Percentiles rank a stretch among this genome's conserved stretches.
These are phyloP conservation scores for Sitophilus oryzae DNA, from an alignment of 1,140 invertebrate species.

Conservation along the genomic window DNA sequence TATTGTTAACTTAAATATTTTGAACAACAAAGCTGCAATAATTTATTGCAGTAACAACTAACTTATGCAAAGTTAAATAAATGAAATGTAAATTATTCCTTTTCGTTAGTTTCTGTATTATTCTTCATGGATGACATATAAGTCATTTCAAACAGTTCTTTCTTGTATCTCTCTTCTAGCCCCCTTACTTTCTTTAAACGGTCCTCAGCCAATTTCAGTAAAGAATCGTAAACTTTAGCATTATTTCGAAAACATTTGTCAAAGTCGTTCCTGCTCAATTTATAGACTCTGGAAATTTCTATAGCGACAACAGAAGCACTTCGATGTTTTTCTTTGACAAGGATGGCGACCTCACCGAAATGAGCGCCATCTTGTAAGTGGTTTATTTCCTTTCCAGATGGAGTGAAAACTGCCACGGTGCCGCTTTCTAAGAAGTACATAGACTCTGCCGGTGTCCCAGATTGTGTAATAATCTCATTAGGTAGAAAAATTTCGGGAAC, in stretches of 20 bases:
- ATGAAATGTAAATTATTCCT: too few relatives aligned
- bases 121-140: too few relatives aligned
- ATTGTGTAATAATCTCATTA: slow-evolving; percentile 46
- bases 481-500: slow-evolving; percentile 34
- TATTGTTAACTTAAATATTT: too few relatives aligned
- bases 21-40: too few relatives aligned
- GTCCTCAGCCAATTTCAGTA: slow-evolving; percentile 29
- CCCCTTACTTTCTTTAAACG: slow-evolving; percentile 24
- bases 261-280: slow-evolving; percentile 47
- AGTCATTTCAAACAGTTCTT: slow-evolving; percentile 21
- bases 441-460: slow-evolving; percentile 51
- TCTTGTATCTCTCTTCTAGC: slow-evolving; percentile 32
- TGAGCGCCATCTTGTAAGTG: slow-evolving; percentile 39
- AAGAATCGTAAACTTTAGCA: slow-evolving; percentile 21
- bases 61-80: too few relatives aligned
- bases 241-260: slow-evolving; percentile 26
- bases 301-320: slow-evolving; percentile 49
- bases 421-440: slow-evolving; percentile 56
- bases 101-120: too few relatives aligned
- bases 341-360: slow-evolving; percentile 42
- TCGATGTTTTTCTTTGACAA: slow-evolving; percentile 49
- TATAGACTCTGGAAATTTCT: slow-evolving; percentile 52
- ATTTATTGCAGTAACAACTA: too few relatives aligned
- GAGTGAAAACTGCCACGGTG: slow-evolving; percentile 53
- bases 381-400: slow-evolving; percentile 50